These are phyloP conservation scores for Pandion haliaetus DNA, from an alignment of 2,113 vertebrate species.

Conservation along the genomic window DNA sequence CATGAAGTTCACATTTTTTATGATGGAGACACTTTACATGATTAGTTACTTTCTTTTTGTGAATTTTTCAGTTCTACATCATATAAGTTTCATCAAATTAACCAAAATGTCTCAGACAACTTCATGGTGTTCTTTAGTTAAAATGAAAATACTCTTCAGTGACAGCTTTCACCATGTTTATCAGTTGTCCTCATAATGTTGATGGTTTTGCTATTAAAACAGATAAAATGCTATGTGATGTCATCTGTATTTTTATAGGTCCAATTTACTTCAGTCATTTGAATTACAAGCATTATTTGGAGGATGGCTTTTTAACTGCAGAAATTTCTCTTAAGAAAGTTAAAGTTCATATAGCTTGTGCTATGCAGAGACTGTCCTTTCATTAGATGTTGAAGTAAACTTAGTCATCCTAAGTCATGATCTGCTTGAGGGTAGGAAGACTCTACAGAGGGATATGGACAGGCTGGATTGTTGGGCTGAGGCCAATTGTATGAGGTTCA, in stretches of 20 bases:
- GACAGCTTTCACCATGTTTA: neutral
- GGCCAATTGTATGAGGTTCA: too few species aligned
- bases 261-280: neutral
- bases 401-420: too few species aligned
- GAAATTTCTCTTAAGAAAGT: neutral
- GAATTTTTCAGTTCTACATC: neutral
- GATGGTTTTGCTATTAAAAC: neutral
- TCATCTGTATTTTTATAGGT: neutral
- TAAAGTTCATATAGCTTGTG: neutral
- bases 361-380: neutral
- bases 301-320: neutral
- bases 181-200: neutral
- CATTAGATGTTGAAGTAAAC: neutral
- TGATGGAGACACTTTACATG: neutral
- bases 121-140: neutral
- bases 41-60: neutral
- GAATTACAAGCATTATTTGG: neutral
- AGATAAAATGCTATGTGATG: neutral
- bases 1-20: neutral
- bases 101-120: neutral
- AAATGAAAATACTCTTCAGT: neutral
- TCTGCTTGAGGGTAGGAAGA: too few species aligned
- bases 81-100: neutral
- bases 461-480: too few species aligned
- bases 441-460: too few species aligned